phyloP scores from a whole-genome alignment of 2,113 vertebrate species.

The Xyliphius kryptos region DNA sequence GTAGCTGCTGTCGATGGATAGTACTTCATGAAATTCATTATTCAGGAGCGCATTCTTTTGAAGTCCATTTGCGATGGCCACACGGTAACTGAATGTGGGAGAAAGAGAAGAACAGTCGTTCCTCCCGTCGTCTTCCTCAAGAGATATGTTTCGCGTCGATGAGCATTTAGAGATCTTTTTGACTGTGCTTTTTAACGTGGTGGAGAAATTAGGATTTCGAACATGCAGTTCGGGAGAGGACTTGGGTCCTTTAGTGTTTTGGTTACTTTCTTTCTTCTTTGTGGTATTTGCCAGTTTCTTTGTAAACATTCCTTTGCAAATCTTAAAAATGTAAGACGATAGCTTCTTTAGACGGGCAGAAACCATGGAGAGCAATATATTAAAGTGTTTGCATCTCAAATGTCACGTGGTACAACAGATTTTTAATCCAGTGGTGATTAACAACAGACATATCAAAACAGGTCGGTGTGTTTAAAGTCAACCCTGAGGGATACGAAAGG shows the following conservation, averaged over 20 bases:
- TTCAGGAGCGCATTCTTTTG: slow-evolving; percentile 69
- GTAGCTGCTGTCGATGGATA: slow-evolving; percentile 82
- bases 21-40: slow-evolving; percentile 77
- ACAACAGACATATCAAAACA: slow-evolving; percentile 40
- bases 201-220: slow-evolving; percentile 79
- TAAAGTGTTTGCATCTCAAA: slow-evolving; percentile 51
- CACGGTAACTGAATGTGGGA: slow-evolving; percentile 94
- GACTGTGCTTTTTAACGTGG: slow-evolving; percentile 85
- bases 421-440: slow-evolving; percentile 42
- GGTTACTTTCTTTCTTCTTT: slow-evolving; percentile 83
- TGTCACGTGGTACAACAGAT: slow-evolving; percentile 47
- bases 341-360: slow-evolving; percentile 82
- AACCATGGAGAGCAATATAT: slow-evolving; percentile 83
- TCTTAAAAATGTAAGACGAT: slow-evolving; percentile 84
- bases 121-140: slow-evolving; percentile 74
- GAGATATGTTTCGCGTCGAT: slow-evolving; percentile 78
- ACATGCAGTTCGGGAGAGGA: slow-evolving; percentile 66
- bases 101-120: slow-evolving; percentile 90
- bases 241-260: slow-evolving; percentile 79
- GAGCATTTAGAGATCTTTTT: slow-evolving; percentile 90
- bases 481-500: slow-evolving; percentile 39
- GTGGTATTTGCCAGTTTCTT: slow-evolving; percentile 92
- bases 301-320: slow-evolving; percentile 99
- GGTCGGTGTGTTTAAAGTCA: slow-evolving; percentile 41
- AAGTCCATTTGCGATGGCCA: slow-evolving; percentile 93